A percentile compares a stretch with the other conserved stretches of the same genome.
These are phyloP conservation scores for Hypercompe scribonia DNA, from an alignment of 2,888 invertebrate species.

Conservation along the genomic window DNA sequence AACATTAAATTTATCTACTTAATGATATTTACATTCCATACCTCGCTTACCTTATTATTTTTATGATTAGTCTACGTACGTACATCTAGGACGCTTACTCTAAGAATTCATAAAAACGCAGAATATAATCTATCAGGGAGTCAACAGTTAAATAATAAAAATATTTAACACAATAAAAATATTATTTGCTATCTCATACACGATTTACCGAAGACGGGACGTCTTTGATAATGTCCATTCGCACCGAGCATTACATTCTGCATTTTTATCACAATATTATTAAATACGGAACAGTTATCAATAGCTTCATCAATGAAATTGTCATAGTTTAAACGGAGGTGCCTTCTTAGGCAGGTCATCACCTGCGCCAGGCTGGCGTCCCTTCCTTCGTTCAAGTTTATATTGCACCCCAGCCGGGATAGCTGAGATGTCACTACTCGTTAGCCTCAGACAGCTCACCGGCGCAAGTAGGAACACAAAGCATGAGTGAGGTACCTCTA, in stretches of 20 bases:
- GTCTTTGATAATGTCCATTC: slow-evolving; percentile 46
- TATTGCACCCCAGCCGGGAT: neutral
- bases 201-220: slow-evolving; percentile 37
- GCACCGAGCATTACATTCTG: slow-evolving; percentile 72
- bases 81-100: slow-evolving; percentile 78
- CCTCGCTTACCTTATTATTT: slow-evolving; percentile 75
- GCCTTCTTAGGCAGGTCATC: slow-evolving; percentile 40
- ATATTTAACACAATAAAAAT: slow-evolving; percentile 58
- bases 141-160: slow-evolving; percentile 53
- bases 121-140: slow-evolving; percentile 64
- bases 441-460: slow-evolving; percentile 61
- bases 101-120: slow-evolving; percentile 74
- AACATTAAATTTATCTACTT: slow-evolving; percentile 87
- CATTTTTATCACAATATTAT: slow-evolving; percentile 73
- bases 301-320: slow-evolving; percentile 67
- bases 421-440: slow-evolving; percentile 24
- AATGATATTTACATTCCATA: slow-evolving; percentile 86
- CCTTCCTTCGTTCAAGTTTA: slow-evolving; percentile 1
- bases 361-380: slow-evolving; percentile 43
- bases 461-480: slow-evolving; percentile 33
- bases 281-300: slow-evolving; percentile 71
- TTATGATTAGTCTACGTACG: slow-evolving; percentile 74
- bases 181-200: slow-evolving; percentile 37
- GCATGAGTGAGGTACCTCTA: slow-evolving; percentile 54
- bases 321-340: slow-evolving; percentile 63